Conservation (phyloP, 2,113 vertebrate genomes). For the Semnornis frantzii region DNA sequence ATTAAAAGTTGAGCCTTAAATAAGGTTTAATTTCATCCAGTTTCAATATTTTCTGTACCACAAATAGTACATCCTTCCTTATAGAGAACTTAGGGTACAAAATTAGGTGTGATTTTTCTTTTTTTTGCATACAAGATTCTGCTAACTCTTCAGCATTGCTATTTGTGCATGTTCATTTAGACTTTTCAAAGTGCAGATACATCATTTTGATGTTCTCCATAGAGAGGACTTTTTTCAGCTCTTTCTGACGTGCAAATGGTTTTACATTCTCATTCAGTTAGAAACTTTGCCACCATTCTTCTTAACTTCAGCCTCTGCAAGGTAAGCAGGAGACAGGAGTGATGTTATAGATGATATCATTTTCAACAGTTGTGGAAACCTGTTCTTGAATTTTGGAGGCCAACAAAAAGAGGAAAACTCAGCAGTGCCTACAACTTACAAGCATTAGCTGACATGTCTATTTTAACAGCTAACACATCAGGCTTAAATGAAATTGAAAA, state of each 20-base stretch:
- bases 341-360: neutral
- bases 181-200: neutral
- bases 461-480: neutral
- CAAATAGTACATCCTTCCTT: neutral
- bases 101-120: neutral
- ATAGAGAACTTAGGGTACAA: neutral
- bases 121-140: neutral
- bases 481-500: neutral
- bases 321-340: neutral
- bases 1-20: neutral
- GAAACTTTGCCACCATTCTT: neutral
- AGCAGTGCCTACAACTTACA: neutral
- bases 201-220: neutral
- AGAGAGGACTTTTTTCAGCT: neutral
- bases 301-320: neutral
- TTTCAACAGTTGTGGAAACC: neutral
- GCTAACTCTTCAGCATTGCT: neutral
- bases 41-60: neutral
- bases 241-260: neutral
- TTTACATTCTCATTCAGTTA: neutral
- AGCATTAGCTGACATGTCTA: neutral
- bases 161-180: neutral
- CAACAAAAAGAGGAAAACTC: neutral
- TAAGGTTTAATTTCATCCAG: neutral
- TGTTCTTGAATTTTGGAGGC: neutral